Evolutionary conservation across 2,888 invertebrate species (phyloP).

Genomic region (Tortricodes alternella): DNA sequence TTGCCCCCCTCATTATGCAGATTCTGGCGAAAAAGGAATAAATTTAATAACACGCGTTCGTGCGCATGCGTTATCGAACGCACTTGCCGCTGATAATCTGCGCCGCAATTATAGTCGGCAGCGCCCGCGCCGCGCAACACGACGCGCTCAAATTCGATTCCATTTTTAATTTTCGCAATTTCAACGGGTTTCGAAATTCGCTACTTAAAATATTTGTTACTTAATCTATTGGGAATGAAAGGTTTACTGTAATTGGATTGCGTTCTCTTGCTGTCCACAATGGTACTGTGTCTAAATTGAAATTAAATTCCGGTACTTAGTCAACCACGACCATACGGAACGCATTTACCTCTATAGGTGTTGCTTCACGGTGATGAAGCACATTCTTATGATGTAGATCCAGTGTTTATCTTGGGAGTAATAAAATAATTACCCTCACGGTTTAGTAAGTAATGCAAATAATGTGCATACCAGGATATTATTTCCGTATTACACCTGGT

Average conservation of each 20-base stretch:
- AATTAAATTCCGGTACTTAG: conserved; percentile 28
- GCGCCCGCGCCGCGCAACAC: conserved; percentile 37
- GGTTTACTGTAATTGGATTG: conserved; percentile 68
- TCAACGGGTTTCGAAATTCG: conserved; percentile 50
- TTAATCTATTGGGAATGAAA: conserved; percentile 69
- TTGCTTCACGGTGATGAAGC: neutral
- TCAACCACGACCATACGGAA: conserved; percentile 9
- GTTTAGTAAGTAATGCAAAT: neutral
- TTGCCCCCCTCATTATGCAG: conserved; percentile 81
- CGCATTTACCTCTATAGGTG: neutral
- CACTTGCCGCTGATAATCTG: conserved; percentile 82
- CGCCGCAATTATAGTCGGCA: conserved; percentile 67
- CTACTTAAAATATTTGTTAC: conserved; percentile 61
- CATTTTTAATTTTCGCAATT: conserved; percentile 63
- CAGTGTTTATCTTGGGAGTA: neutral
- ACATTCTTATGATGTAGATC: conserved; percentile 2
- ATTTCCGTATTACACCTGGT: too few relatives aligned
- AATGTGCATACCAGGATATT: too few relatives aligned
- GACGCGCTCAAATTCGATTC: conserved; percentile 43
- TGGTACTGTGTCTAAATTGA: conserved; percentile 41
- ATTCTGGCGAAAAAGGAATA: conserved; percentile 81
- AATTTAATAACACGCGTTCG: conserved; percentile 82
- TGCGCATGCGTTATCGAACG: conserved; percentile 81
- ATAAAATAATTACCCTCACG: neutral
- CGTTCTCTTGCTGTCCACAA: conserved; percentile 62